phyloP scores from a whole-genome alignment of 2,113 vertebrate species.

The Petrocephalus microphthalmus region DNA sequence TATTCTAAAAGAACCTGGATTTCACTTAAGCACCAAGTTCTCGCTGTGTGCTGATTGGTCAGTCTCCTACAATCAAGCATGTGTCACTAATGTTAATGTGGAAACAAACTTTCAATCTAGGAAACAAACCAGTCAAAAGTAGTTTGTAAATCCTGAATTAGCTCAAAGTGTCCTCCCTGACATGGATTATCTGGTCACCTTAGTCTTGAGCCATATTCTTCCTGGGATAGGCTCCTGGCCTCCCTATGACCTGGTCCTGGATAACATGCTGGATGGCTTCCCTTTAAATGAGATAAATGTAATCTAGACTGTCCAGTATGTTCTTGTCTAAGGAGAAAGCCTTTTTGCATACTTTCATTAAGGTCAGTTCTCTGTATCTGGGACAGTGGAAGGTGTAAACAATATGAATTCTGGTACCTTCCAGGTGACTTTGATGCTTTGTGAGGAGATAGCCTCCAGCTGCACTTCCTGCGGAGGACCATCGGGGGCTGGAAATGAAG shows the following conservation, averaged over 20 bases:
- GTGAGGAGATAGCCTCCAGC: constrained; percentile 90
- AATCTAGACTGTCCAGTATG: background rate
- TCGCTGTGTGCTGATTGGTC: too few species aligned
- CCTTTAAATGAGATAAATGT: background rate
- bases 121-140: too few species aligned
- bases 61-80: too few species aligned
- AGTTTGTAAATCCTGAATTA: background rate
- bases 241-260: background rate
- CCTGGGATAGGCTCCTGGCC: background rate
- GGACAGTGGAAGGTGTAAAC: background rate
- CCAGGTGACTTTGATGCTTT: constrained; percentile 96
- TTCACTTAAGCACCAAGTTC: too few species aligned
- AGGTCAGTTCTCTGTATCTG: background rate
- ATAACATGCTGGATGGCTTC: background rate
- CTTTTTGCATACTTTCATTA: background rate
- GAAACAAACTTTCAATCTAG: too few species aligned
- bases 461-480: constrained; percentile 91
- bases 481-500: constrained; percentile 77
- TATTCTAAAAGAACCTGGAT: too few species aligned
- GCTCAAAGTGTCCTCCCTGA: background rate
- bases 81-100: too few species aligned
- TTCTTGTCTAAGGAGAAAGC: background rate
- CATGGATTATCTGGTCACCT: background rate
- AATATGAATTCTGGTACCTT: constrained; percentile 66
- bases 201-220: background rate